phyloP scores from a whole-genome alignment of 2,797 vertebrate species.

The Acanthurus leucopareius region DNA sequence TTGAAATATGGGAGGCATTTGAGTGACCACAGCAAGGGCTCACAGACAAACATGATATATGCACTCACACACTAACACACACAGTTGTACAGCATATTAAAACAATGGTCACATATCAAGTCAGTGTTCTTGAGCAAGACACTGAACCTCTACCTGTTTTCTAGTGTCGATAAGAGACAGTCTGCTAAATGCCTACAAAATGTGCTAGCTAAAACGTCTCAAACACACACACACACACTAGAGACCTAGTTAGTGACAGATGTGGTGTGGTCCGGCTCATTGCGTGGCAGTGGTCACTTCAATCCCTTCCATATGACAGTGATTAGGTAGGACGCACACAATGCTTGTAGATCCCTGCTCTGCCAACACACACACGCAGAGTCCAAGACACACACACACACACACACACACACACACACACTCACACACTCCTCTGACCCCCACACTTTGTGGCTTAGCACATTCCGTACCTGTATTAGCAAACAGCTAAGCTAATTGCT shows the following conservation, averaged over 20 bases:
- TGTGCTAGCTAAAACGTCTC: not conserved
- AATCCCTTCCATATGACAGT: constrained; percentile 97
- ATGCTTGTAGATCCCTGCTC: constrained; percentile 90
- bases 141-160: constrained; percentile 13
- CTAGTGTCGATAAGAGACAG: constrained; percentile 6
- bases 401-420: constrained; percentile 32
- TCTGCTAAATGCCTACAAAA: not conserved
- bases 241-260: constrained; percentile 60
- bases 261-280: constrained; percentile 65
- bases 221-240: constrained; percentile 24
- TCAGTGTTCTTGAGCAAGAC: constrained; percentile 9
- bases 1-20: constrained; percentile 10
- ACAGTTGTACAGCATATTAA: not conserved
- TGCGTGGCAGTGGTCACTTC: constrained; percentile 86
- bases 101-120: constrained; percentile 9
- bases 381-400: not conserved
- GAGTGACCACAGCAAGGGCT: not conserved
- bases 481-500: constrained; percentile 89
- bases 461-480: constrained; percentile 92
- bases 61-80: not conserved
- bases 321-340: constrained; percentile 90
- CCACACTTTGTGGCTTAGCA: constrained; percentile 87
- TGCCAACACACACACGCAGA: constrained; percentile 80
- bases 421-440: constrained; percentile 31
- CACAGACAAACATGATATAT: not conserved